Evolutionary conservation across 2,888 invertebrate genomes (phyloP), one percentile per base, ranked within the genome.

Genomic region (Dascillus cervinus): DNA sequence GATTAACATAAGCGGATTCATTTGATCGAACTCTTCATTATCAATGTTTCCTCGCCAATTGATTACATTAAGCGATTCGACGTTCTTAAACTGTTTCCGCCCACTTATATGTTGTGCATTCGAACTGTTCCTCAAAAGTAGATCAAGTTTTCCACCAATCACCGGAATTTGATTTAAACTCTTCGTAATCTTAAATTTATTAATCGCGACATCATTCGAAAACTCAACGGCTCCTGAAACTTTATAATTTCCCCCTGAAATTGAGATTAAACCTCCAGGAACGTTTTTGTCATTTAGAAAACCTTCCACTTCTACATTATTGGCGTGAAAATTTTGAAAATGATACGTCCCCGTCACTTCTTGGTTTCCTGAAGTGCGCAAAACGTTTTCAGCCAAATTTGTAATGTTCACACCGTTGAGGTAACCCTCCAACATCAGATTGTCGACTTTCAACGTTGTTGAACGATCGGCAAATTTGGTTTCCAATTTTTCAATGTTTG

Each of bases 311-410:
- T n/a, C n/a, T 9, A 36, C 11, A 13, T 32, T 37, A 11, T 29
- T 19, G 4, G 29, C 34, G 9, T 31, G 22, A 8, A 40, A 21
- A 9, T 11, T 14, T 9, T 61, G 54, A 34, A 63, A 59, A 22
- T 27, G 36, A 32, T 56, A 58, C 4, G 50, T 47, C 47, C 58
- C 58, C 9, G 55, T 63, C 3, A 76, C 51, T 26, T 47, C 43
- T 56, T 77, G 76, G 44, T 69, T 49, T 2, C 69, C 73, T 2
- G 44, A 43, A 11, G 60, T 64, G 52, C 64, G 71, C 6, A 78
- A 51, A 1, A 68, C 61, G 39, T 67, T 62, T 29, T 66, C 56
- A 12, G 66, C 37, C 13, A 77, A 49, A 5, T 63, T 52, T 1
- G 53, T 41, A 43, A 75, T 59, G 30, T 58, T 56, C 3, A 68